Evolutionary conservation across 2,888 invertebrate species (phyloP).

Genomic region (Balanococcus diminutus): DNA sequence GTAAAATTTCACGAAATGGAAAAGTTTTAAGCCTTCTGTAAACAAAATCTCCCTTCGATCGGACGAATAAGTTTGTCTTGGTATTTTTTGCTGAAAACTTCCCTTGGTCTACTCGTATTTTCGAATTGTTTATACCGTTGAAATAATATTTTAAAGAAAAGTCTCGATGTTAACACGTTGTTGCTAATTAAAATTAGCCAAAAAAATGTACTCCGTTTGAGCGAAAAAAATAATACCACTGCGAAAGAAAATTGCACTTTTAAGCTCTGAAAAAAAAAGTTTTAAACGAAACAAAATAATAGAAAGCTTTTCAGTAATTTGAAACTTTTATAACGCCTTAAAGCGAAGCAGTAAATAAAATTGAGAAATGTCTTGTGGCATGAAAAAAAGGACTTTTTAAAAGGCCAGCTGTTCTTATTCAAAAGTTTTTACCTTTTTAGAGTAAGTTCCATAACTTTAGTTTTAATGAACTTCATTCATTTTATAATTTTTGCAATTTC

Average conservation of each 20-base stretch:
- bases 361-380: conserved; percentile 50
- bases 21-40: background rate
- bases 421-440: conserved; percentile 46
- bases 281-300: conserved; percentile 52
- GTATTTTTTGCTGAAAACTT: background rate
- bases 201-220: conserved; percentile 46
- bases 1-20: conserved; percentile 1
- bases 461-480: conserved; percentile 53
- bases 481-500: conserved; percentile 50
- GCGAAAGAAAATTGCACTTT: conserved; percentile 18
- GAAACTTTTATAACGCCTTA: conserved; percentile 51
- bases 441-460: conserved; percentile 40
- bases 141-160: conserved; percentile 46
- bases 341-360: conserved; percentile 52
- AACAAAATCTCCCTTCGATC: background rate
- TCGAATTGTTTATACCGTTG: conserved; percentile 18
- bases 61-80: background rate
- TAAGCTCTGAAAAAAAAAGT: conserved; percentile 26
- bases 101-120: background rate
- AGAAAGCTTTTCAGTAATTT: conserved; percentile 52
- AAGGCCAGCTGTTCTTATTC: conserved; percentile 47
- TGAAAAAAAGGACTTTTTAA: conserved; percentile 43
- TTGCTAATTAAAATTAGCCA: conserved; percentile 42
- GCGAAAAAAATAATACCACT: conserved; percentile 17
- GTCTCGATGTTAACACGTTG: conserved; percentile 51